A percentile compares a stretch with the other conserved stretches of the same genome.
These are phyloP conservation scores for Amazona guildingii DNA, from an alignment of 2,113 vertebrate species.

Conservation along the genomic window DNA sequence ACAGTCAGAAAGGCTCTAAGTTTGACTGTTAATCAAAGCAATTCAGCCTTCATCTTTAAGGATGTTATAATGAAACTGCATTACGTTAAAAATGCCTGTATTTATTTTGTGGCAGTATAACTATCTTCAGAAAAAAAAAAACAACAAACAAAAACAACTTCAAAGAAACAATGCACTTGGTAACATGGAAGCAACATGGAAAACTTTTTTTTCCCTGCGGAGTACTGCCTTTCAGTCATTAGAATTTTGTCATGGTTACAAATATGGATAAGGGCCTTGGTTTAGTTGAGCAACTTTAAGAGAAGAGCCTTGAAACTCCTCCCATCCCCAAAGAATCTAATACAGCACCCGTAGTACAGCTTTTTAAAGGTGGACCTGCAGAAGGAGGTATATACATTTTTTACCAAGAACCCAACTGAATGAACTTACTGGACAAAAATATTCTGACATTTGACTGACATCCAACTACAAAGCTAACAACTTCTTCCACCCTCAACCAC, in stretches of 20 bases:
- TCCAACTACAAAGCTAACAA: not conserved
- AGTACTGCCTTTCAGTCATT: not conserved
- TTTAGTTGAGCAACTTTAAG: not conserved
- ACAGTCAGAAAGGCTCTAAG: not conserved
- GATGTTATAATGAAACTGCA: not conserved
- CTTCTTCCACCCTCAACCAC: not conserved
- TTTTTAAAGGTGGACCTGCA: not conserved
- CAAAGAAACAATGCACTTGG: not conserved
- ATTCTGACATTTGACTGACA: not conserved
- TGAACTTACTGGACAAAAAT: not conserved
- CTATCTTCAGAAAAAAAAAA: not conserved
- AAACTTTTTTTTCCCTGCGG: not conserved
- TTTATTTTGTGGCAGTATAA: not conserved
- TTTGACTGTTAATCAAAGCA: not conserved
- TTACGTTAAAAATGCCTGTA: not conserved
- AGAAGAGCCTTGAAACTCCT: not conserved
- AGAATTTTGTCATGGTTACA: not conserved
- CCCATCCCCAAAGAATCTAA: not conserved
- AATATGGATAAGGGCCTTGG: not conserved
- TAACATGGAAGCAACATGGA: not conserved
- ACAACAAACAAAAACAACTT: not conserved
- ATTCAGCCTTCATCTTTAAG: not conserved
- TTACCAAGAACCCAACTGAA: not conserved
- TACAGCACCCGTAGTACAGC: not conserved
- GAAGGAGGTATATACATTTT: not conserved